Conservation (phyloP, 2,888 invertebrate species). For the Hemistola chrysoprasaria region DNA sequence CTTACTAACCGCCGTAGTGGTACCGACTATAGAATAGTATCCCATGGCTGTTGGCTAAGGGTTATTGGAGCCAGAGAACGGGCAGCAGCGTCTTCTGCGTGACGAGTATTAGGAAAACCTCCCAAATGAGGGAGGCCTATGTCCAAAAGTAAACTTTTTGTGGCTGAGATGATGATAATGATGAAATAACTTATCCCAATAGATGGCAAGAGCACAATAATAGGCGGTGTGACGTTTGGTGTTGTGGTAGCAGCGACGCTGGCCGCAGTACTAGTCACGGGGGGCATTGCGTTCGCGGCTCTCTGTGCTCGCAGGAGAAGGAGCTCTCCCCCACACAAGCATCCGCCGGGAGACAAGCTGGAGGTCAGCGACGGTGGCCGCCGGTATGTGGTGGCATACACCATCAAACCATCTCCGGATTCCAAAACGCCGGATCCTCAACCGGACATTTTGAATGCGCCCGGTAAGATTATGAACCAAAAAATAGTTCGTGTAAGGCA, state of each 20-base stretch:
- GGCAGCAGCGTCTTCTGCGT: too few relatives aligned
- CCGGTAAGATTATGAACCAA: conserved; percentile 82
- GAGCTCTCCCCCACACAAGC: conserved; percentile 63
- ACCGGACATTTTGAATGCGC: conserved; percentile 91
- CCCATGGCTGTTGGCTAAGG: too few relatives aligned
- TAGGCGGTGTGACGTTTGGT: conserved; percentile 88
- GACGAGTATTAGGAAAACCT: too few relatives aligned
- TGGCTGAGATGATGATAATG: too few relatives aligned
- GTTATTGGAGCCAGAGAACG: too few relatives aligned
- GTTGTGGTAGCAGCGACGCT: conserved; percentile 74
- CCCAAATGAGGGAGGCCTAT: too few relatives aligned
- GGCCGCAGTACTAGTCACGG: conserved; percentile 58
- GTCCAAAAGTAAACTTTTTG: too few relatives aligned
- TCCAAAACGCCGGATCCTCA: conserved; percentile 84
- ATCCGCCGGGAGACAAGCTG: conserved; percentile 78
- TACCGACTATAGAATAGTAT: too few relatives aligned
- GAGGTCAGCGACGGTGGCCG: conserved; percentile 90
- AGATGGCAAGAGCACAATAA: conserved; percentile 87
- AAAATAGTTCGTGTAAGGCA: too few relatives aligned
- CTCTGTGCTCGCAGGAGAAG: conserved; percentile 61
- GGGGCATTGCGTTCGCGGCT: conserved; percentile 59
- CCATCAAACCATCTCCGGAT: conserved; percentile 86
- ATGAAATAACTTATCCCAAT: too few relatives aligned
- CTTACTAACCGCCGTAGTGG: too few relatives aligned
- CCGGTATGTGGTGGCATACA: conserved; percentile 92